Percentiles rank a stretch among this genome's conserved stretches.
Conservation (phyloP, 2,113 vertebrate genomes). For the Tinamus guttatus region DNA sequence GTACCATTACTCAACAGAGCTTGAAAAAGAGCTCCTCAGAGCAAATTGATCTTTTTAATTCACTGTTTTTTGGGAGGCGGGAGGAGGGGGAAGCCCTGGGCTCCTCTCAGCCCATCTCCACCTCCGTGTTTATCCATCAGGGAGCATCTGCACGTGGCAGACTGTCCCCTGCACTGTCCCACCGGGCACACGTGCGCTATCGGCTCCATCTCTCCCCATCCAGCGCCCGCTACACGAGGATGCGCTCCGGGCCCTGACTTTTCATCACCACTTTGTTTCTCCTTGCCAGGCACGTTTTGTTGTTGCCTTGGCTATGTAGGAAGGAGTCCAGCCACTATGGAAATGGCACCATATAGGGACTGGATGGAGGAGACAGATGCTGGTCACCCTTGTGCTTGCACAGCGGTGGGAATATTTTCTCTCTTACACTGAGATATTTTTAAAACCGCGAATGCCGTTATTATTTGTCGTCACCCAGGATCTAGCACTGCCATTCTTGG, state of each 20-base stretch:
- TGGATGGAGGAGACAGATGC: not conserved
- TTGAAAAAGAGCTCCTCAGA: not conserved
- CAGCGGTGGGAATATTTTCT: slow-evolving; percentile 65
- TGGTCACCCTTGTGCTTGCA: slow-evolving; percentile 45
- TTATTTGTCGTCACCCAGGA: slow-evolving; percentile 60
- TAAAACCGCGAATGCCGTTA: slow-evolving; percentile 36
- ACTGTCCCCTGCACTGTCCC: not conserved
- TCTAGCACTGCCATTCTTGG: slow-evolving; percentile 58
- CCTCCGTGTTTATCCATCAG: not conserved
- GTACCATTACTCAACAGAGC: not conserved
- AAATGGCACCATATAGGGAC: slow-evolving; percentile 58
- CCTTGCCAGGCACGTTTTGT: not conserved
- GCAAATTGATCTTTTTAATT: too few relatives aligned
- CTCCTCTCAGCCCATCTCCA: not conserved
- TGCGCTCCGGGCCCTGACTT: not conserved
- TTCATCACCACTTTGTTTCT: not conserved
- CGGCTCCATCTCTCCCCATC: not conserved
- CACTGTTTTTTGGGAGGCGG: not conserved
- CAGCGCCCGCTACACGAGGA: not conserved
- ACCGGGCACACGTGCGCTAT: not conserved
- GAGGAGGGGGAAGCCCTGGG: not conserved
- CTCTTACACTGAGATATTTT: slow-evolving; percentile 62
- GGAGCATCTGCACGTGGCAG: not conserved
- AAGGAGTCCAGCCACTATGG: slow-evolving; percentile 31
- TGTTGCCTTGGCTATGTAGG: slow-evolving; percentile 34